These are phyloP conservation scores for Sandelia bainsii DNA, from an alignment of 2,797 vertebrate genomes.

Conservation along the genomic window DNA sequence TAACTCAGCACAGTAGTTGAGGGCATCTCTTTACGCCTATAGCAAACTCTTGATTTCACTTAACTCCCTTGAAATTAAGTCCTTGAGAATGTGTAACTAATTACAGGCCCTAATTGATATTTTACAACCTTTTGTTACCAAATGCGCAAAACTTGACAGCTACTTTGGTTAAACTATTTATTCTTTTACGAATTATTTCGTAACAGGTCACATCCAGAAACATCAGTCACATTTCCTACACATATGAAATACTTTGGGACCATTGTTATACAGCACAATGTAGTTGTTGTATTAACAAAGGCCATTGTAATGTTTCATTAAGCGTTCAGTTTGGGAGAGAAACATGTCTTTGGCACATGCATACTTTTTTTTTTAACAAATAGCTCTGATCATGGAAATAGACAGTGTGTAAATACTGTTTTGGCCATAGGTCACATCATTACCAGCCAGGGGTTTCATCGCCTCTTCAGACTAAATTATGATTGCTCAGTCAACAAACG, in stretches of 20 bases:
- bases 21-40: background rate
- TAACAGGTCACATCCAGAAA: background rate
- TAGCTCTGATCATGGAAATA: background rate
- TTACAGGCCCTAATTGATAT: background rate
- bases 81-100: background rate
- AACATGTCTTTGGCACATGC: slow-evolving; percentile 1
- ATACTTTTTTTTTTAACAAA: background rate
- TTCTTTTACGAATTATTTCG: background rate
- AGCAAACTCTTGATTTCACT: background rate
- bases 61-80: background rate
- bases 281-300: slow-evolving; percentile 10
- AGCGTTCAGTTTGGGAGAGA: slow-evolving; percentile 10
- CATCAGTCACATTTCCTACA: slow-evolving; percentile 1
- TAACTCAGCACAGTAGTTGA: background rate
- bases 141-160: background rate
- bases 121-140: slow-evolving; percentile 4
- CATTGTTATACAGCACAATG: slow-evolving; percentile 15
- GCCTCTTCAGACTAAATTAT: slow-evolving; percentile 35
- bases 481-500: slow-evolving; percentile 74
- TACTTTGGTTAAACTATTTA: background rate
- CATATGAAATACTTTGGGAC: slow-evolving; percentile 2
- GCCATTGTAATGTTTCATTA: slow-evolving; percentile 10
- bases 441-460: slow-evolving; percentile 33
- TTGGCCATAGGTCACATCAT: slow-evolving; percentile 14
- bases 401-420: background rate